Conservation (phyloP, 2,888 invertebrate species). For the Panorpa germanica region DNA sequence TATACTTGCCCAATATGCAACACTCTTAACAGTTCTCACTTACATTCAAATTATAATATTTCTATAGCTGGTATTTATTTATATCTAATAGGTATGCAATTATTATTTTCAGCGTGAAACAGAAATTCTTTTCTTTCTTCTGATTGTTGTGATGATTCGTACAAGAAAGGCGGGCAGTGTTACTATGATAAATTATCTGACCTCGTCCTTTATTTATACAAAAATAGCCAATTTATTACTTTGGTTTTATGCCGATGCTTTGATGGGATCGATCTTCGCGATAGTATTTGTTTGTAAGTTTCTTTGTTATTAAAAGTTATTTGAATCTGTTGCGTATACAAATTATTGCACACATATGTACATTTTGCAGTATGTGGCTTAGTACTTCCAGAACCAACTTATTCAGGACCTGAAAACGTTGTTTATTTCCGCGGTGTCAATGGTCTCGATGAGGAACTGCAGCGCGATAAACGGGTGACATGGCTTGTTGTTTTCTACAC, state of each 20-base stretch:
- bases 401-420: slow-evolving; percentile 78
- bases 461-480: slow-evolving; percentile 42
- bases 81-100: no score
- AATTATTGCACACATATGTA: no score
- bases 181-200: slow-evolving; percentile 79
- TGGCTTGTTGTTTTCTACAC: slow-evolving; percentile 92
- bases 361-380: slow-evolving; percentile 55
- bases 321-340: no score
- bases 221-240: slow-evolving; percentile 84
- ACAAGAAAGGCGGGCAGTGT: slow-evolving; percentile 81
- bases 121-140: slow-evolving; percentile 88
- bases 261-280: no score
- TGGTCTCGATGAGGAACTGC: slow-evolving; percentile 64
- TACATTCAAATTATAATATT: no score
- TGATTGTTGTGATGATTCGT: slow-evolving; percentile 86
- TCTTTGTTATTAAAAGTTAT: no score
- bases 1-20: no score
- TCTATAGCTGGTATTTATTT: no score
- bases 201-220: slow-evolving; percentile 85
- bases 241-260: slow-evolving; percentile 85
- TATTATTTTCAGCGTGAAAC: no score
- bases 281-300: no score
- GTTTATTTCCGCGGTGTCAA: slow-evolving; percentile 65
- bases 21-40: no score
- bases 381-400: slow-evolving; percentile 81